A percentile compares a stretch with the other conserved stretches of the same genome.
Evolutionary conservation across 1,140 invertebrate species (phyloP).

Genomic region (Mactra quadrangularis): DNA sequence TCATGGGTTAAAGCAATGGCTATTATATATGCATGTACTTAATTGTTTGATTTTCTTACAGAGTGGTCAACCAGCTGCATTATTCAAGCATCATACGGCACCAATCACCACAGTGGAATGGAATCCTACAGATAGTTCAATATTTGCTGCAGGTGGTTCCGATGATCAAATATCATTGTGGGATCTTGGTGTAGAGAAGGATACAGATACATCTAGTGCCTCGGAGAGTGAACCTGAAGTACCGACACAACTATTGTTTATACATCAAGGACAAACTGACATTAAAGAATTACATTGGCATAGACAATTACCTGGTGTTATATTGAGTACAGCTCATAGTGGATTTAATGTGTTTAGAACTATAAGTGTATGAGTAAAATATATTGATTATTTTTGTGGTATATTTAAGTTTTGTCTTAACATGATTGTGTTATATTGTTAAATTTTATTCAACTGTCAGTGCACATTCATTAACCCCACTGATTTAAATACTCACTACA

Average conservation of each 20-base stretch:
- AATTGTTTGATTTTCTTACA: slow-evolving; percentile 83
- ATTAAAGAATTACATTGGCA: slow-evolving; percentile 99
- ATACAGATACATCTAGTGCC: slow-evolving; percentile 84
- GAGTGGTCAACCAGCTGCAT: slow-evolving; percentile 90
- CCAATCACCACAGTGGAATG: slow-evolving; percentile 98
- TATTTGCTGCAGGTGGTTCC: slow-evolving; percentile 95
- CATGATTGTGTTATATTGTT: too few species aligned
- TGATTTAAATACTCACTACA: too few species aligned
- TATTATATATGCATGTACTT: too few species aligned
- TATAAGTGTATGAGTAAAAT: slow-evolving; percentile 97
- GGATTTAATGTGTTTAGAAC: slow-evolving; percentile 99
- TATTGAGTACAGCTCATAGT: slow-evolving; percentile 96
- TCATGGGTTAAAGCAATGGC: too few species aligned
- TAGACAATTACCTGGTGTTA: slow-evolving; percentile 94
- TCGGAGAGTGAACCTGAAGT: slow-evolving; percentile 87
- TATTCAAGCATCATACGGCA: slow-evolving; percentile 96
- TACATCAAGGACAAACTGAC: slow-evolving; percentile 99
- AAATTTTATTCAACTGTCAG: too few species aligned
- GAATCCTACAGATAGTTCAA: slow-evolving; percentile 95
- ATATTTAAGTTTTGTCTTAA: too few species aligned
- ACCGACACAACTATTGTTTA: slow-evolving; percentile 97
- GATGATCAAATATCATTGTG: slow-evolving; percentile 99
- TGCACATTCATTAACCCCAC: too few species aligned
- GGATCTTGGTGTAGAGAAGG: slow-evolving; percentile 97
- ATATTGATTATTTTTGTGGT: too few species aligned